Conservation (phyloP, 2,113 vertebrate species). For the Triplophysa tibetana region DNA sequence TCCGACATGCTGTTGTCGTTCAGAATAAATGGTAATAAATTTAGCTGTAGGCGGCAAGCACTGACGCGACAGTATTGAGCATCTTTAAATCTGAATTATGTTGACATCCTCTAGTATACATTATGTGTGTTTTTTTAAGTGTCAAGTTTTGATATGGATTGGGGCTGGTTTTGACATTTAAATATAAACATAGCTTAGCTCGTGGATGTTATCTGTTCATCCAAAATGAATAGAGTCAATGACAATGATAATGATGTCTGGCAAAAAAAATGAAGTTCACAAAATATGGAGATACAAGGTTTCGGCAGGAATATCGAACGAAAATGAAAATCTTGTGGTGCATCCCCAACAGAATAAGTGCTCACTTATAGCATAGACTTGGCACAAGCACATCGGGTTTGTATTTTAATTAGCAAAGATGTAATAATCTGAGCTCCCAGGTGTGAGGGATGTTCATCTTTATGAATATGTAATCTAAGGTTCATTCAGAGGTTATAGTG, state of each 20-base stretch:
- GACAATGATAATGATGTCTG: too few species aligned
- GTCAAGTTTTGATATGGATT: too few species aligned
- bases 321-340: not conserved
- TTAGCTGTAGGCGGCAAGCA: not conserved
- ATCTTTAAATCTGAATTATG: not conserved
- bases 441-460: slow-evolving; percentile 13
- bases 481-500: slow-evolving; percentile 40
- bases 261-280: too few species aligned
- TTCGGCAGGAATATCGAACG: not conserved
- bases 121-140: too few species aligned
- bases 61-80: not conserved
- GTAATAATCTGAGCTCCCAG: not conserved
- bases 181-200: too few species aligned
- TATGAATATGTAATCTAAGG: slow-evolving; percentile 25
- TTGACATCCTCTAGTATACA: not conserved
- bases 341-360: not conserved
- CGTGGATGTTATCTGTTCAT: too few species aligned
- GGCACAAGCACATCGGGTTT: not conserved
- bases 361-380: not conserved
- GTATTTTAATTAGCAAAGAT: slow-evolving; percentile 15
- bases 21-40: not conserved
- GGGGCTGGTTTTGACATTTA: too few species aligned
- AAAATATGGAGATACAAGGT: not conserved
- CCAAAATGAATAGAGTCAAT: too few species aligned
- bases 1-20: not conserved